These are phyloP conservation scores for Drosophila funebris DNA, from an alignment of 1,140 invertebrate genomes.

Conservation along the genomic window DNA sequence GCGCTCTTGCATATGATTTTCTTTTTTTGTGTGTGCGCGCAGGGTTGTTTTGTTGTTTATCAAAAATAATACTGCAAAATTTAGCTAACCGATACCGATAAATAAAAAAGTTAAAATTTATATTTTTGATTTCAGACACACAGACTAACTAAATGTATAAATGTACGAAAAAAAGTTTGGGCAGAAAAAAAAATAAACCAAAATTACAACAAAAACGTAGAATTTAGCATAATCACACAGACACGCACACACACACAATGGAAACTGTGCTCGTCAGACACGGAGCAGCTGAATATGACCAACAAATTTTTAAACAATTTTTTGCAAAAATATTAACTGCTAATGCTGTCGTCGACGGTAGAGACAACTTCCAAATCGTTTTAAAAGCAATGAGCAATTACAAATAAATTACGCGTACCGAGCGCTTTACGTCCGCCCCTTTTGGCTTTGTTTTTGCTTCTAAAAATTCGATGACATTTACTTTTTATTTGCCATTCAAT, in stretches of 20 bases:
- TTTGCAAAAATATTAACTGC: slow-evolving; percentile 9
- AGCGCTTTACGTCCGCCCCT: slow-evolving; percentile 45
- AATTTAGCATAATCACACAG: slow-evolving; percentile 8
- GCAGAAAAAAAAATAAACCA: not conserved
- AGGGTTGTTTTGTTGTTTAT: slow-evolving; percentile 46
- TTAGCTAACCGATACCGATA: slow-evolving; percentile 45
- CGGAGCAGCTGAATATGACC: not conserved
- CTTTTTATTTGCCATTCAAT: slow-evolving; percentile 4
- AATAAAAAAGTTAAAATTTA: slow-evolving; percentile 34
- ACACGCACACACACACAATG: slow-evolving; percentile 16
- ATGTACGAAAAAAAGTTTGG: not conserved
- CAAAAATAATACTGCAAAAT: slow-evolving; percentile 37
- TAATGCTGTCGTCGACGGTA: slow-evolving; percentile 3
- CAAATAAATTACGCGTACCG: slow-evolving; percentile 47
- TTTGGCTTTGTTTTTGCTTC: slow-evolving; percentile 50
- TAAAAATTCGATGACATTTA: slow-evolving; percentile 42
- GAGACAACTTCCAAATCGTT: slow-evolving; percentile 12
- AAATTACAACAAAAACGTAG: not conserved
- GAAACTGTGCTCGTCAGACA: slow-evolving; percentile 9
- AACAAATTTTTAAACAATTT: not conserved
- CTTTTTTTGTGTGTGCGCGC: slow-evolving; percentile 30
- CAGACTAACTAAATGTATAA: slow-evolving; percentile 11
- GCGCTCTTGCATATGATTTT: slow-evolving; percentile 44
- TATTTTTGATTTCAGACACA: slow-evolving; percentile 35
- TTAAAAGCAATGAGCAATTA: slow-evolving; percentile 33